phyloP scores from a whole-genome alignment of 2,113 vertebrate genomes.

The Microcebus ravelobensis region DNA sequence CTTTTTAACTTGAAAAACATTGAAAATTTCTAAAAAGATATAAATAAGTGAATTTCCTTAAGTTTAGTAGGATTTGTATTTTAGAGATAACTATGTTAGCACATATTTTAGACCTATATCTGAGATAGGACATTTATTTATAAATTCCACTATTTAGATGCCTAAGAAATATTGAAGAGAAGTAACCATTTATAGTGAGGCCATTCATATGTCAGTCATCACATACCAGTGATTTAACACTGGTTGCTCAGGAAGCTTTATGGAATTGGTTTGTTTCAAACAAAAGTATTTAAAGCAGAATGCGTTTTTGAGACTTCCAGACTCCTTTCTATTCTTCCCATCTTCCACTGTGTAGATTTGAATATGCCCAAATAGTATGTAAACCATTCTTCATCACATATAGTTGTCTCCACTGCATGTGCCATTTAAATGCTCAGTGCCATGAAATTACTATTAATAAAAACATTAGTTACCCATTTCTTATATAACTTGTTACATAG shows the following conservation, averaged over 20 bases:
- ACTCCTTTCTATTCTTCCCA: neutral
- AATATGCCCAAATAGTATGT: neutral
- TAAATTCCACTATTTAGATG: neutral
- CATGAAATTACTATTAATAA: neutral
- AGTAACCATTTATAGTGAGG: neutral
- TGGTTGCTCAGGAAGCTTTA: constrained; percentile 2
- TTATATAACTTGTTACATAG: neutral
- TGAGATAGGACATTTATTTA: constrained; percentile 35
- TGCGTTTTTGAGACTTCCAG: neutral
- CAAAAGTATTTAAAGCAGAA: neutral
- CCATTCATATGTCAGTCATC: neutral
- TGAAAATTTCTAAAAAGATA: neutral
- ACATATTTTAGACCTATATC: neutral
- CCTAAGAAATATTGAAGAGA: constrained; percentile 37
- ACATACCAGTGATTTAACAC: neutral
- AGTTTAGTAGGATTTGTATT: constrained; percentile 33
- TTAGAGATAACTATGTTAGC: neutral
- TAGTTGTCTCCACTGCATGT: neutral
- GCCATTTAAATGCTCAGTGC: neutral
- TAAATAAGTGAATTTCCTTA: neutral
- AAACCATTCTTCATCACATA: neutral
- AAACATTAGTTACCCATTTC: constrained; percentile 21
- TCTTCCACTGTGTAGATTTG: neutral
- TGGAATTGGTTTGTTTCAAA: neutral
- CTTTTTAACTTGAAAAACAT: neutral